These are phyloP conservation scores for Ranitomeya imitator DNA, from an alignment of 2,113 vertebrate genomes.

Conservation along the genomic window DNA sequence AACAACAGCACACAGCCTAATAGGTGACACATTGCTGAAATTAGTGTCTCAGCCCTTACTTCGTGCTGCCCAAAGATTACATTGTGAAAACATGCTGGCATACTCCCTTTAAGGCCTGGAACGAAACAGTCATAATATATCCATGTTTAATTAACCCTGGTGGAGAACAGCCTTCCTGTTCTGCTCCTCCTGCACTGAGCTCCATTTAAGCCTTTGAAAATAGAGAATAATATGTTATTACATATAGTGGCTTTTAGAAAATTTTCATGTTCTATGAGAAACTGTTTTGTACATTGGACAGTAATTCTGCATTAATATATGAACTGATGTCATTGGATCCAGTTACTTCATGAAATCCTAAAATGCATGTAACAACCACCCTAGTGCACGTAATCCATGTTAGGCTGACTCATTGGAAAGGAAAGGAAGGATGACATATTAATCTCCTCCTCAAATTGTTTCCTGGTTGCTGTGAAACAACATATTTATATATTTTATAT, in stretches of 20 bases:
- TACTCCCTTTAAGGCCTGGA: no score
- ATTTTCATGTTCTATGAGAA: neutral
- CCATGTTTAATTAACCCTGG: no score
- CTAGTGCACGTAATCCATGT: neutral
- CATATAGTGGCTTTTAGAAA: neutral
- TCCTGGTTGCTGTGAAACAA: neutral
- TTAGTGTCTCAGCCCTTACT: no score
- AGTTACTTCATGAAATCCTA: neutral
- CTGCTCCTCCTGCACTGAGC: no score
- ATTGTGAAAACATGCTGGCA: no score
- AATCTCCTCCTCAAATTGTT: conserved; percentile 7
- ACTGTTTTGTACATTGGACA: neutral
- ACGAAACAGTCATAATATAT: no score
- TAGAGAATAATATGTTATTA: neutral
- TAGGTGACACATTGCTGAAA: no score
- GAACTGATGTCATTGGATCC: conserved; percentile 6
- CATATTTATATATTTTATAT: neutral
- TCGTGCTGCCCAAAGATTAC: no score
- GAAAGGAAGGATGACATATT: neutral
- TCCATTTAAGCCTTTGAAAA: no score
- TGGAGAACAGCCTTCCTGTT: no score
- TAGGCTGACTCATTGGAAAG: conserved; percentile 8
- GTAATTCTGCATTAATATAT: neutral
- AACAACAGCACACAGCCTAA: no score
- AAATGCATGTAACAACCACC: conserved; percentile 8